Conservation (phyloP, 2,888 invertebrate species). For the Latrodectus hesperus region DNA sequence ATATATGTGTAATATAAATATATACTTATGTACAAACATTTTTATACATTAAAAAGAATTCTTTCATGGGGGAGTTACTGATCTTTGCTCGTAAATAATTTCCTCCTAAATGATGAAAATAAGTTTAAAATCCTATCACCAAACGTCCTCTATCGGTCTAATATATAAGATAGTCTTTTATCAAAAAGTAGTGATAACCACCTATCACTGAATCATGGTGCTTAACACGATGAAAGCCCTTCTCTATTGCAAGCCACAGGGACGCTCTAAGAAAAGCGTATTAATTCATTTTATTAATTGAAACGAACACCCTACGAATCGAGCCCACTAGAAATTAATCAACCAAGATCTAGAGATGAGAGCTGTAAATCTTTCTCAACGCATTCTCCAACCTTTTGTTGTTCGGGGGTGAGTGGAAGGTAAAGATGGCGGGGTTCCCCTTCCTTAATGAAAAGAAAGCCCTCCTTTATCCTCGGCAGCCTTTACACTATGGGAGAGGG, state of each 20-base stretch:
- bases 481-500: conserved; percentile 51
- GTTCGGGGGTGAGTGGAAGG: conserved; percentile 18
- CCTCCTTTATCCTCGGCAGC: conserved; percentile 49
- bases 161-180: not conserved
- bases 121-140: too few relatives aligned
- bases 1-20: too few relatives aligned
- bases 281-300: conserved; percentile 69
- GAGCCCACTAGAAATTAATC: conserved; percentile 57
- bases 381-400: conserved; percentile 61
- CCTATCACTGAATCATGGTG: conserved; percentile 24
- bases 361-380: conserved; percentile 56
- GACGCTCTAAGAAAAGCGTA: conserved; percentile 60
- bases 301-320: conserved; percentile 50
- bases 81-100: too few relatives aligned
- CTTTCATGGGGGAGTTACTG: too few relatives aligned
- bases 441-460: conserved; percentile 65
- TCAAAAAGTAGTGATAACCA: conserved; percentile 25
- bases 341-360: conserved; percentile 62
- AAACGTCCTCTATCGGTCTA: too few relatives aligned
- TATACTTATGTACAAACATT: too few relatives aligned
- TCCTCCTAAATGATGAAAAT: too few relatives aligned
- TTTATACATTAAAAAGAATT: too few relatives aligned
- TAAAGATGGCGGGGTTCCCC: conserved; percentile 6
- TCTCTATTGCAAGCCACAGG: conserved; percentile 42
- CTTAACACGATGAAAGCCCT: conserved; percentile 43